A percentile compares a stretch with the other conserved stretches of the same genome.
These are phyloP conservation scores for Terebella lapidaria DNA, from an alignment of 2,888 invertebrate species.

Conservation along the genomic window DNA sequence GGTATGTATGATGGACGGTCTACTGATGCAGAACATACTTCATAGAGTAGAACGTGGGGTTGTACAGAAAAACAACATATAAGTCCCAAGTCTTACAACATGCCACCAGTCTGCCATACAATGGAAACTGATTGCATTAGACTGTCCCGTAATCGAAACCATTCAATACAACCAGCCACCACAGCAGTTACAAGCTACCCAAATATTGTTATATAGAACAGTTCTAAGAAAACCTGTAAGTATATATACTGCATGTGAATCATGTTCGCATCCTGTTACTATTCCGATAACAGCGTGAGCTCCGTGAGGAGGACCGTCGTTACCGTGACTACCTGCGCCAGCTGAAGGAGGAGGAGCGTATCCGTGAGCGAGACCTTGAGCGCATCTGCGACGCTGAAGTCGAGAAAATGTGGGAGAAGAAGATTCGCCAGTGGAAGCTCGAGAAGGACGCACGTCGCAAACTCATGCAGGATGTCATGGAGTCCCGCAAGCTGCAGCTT, in stretches of 20 bases:
- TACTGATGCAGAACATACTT: not conserved
- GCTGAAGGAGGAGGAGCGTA: conserved; percentile 41
- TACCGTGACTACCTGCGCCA: conserved; percentile 46
- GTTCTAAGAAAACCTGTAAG: too few species aligned
- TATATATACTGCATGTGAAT: too few species aligned
- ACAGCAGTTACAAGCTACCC: too few species aligned
- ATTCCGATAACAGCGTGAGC: conserved; percentile 42
- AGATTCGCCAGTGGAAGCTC: conserved; percentile 42
- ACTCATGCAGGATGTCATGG: conserved; percentile 45
- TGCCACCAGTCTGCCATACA: too few species aligned
- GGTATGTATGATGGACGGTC: conserved; percentile 28
- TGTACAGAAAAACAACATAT: too few species aligned
- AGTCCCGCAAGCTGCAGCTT: conserved; percentile 39
- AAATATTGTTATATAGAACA: too few species aligned
- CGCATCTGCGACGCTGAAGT: conserved; percentile 42
- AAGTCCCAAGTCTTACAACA: too few species aligned
- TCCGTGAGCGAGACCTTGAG: conserved; percentile 45
- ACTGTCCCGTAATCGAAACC: too few species aligned
- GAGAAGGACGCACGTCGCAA: conserved; percentile 46
- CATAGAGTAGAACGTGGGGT: too few species aligned
- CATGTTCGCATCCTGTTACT: too few species aligned
- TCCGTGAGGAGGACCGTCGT: conserved; percentile 44
- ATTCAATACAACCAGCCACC: too few species aligned
- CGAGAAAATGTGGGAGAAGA: conserved; percentile 51
- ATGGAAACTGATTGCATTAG: too few species aligned